Conservation (phyloP, 2,797 vertebrate genomes). For the Hydrocynus forskahlii region DNA sequence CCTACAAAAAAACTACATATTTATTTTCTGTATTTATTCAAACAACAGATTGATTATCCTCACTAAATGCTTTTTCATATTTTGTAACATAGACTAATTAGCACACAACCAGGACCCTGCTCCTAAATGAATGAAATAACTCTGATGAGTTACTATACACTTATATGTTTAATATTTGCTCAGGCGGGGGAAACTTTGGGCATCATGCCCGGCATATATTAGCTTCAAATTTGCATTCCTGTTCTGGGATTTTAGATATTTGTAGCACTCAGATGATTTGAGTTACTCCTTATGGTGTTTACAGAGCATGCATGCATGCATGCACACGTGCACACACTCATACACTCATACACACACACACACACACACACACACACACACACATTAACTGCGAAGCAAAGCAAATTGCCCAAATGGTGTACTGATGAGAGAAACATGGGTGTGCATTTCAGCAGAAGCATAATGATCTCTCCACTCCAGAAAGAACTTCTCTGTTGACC, state of each 20-base stretch:
- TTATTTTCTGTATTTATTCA: background rate
- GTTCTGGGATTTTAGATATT: background rate
- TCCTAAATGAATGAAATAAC: background rate
- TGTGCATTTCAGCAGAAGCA: conserved; percentile 6
- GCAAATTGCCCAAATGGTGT: background rate
- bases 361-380: background rate
- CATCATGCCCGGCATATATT: background rate
- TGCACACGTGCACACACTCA: background rate
- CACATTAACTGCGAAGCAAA: conserved; percentile 17
- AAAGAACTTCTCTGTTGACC: background rate
- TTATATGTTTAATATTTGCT: background rate
- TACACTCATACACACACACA: background rate
- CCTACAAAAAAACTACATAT: background rate
- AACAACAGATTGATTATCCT: background rate
- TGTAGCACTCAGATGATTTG: background rate
- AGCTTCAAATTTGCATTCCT: background rate
- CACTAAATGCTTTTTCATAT: background rate
- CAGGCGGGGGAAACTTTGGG: background rate
- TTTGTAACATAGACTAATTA: background rate
- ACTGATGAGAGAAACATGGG: conserved; percentile 2
- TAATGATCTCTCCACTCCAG: background rate
- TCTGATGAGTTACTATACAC: background rate
- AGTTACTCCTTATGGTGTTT: background rate
- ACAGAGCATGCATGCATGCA: background rate
- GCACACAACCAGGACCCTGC: background rate